Conservation (phyloP, 2,113 vertebrate species). For the Corapipo altera region DNA sequence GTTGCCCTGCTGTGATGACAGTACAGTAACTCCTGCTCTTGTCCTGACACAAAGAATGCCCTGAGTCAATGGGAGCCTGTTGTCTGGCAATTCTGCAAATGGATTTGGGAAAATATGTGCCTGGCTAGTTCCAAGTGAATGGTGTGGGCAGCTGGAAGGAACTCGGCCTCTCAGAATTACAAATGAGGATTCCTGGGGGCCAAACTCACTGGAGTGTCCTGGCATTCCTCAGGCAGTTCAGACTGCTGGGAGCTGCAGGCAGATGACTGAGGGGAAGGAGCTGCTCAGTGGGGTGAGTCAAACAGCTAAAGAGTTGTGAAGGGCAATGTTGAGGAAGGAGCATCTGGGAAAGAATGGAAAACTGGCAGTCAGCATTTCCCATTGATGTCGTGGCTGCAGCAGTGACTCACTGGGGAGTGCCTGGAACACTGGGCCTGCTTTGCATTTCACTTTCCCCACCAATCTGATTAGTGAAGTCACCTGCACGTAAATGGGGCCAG, state of each 20-base stretch:
- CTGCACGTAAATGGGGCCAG: not conserved
- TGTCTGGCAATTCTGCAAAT: not conserved
- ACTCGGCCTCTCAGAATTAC: accelerated
- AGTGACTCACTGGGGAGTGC: not conserved
- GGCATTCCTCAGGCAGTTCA: not conserved
- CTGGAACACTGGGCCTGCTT: not conserved
- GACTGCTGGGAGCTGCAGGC: not conserved
- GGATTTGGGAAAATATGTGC: not conserved
- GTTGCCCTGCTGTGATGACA: not conserved
- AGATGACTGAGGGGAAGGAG: not conserved
- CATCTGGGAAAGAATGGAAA: not conserved
- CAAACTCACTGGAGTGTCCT: not conserved
- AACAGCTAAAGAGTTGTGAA: not conserved
- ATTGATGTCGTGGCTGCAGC: not conserved
- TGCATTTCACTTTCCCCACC: conserved; percentile 15
- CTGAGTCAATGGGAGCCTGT: not conserved
- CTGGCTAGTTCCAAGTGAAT: accelerated
- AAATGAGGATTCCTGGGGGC: not conserved
- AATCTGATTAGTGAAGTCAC: not conserved
- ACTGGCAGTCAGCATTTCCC: not conserved
- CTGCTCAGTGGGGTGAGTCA: not conserved
- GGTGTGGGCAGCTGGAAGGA: not conserved
- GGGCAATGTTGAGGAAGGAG: not conserved
- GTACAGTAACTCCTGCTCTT: not conserved
- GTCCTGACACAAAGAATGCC: not conserved